Evolutionary conservation across 2,113 vertebrate species (phyloP).

Genomic region (Tragelaphus imberbis): DNA sequence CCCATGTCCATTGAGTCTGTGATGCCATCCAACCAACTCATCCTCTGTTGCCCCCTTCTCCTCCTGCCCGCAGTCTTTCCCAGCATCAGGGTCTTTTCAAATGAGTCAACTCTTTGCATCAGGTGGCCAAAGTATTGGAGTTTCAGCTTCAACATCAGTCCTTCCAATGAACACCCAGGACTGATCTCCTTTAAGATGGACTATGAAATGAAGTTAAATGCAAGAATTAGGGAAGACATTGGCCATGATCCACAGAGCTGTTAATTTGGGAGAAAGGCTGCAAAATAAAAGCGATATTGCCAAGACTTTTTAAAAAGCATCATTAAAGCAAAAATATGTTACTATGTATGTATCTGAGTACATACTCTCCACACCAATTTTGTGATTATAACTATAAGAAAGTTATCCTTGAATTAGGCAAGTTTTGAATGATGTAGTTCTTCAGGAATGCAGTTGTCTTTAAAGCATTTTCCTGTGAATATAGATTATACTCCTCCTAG

Average conservation of each 20-base stretch:
- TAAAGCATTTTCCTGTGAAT: background rate
- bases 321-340: background rate
- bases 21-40: background rate
- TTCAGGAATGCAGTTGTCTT: slow-evolving; percentile 15
- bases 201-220: background rate
- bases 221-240: background rate
- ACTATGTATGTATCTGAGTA: background rate
- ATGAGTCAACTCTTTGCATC: background rate
- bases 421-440: background rate
- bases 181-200: background rate
- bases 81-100: background rate
- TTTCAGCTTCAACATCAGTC: background rate
- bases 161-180: background rate
- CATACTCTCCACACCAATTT: background rate
- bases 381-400: background rate
- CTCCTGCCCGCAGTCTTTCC: background rate
- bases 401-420: background rate
- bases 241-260: accelerated
- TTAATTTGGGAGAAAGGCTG: background rate
- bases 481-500: background rate
- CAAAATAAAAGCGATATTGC: background rate
- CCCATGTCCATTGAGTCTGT: background rate
- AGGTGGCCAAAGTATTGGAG: background rate
- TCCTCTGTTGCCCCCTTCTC: background rate
- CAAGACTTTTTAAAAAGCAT: background rate